Percentiles rank a stretch among this genome's conserved stretches.
phyloP scores from a whole-genome alignment of 2,797 vertebrate genomes.

The Antrozous pallidus region DNA sequence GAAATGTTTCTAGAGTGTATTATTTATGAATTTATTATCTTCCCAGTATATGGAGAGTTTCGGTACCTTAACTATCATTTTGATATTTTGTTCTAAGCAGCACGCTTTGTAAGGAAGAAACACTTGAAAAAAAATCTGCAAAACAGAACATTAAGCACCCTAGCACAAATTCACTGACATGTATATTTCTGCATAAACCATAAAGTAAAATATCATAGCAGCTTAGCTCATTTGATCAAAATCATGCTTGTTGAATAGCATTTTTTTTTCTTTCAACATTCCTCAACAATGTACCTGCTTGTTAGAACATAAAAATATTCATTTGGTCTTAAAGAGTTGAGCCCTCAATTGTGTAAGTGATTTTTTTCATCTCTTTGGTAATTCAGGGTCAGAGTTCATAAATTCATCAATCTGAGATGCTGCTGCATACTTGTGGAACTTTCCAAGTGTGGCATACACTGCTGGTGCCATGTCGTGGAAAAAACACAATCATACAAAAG shows the following conservation, averaged over 20 bases:
- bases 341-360: not conserved
- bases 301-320: not conserved
- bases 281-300: not conserved
- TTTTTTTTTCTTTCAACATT: not conserved
- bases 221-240: conserved; percentile 40
- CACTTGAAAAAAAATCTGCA: conserved; percentile 8
- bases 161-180: not conserved
- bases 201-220: not conserved
- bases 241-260: not conserved
- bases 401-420: not conserved
- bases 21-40: conserved; percentile 53
- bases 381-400: not conserved
- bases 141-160: not conserved
- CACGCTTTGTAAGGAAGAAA: not conserved
- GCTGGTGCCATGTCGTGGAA: not conserved
- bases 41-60: conserved; percentile 20
- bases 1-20: conserved; percentile 43
- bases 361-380: not conserved
- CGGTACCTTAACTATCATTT: conserved; percentile 18
- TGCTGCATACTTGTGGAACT: not conserved
- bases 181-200: not conserved
- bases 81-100: conserved; percentile 43
- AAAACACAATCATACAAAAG: not conserved
- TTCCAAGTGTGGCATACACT: not conserved
- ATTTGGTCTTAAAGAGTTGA: not conserved